These are phyloP conservation scores for Kradibia gibbosae DNA, from an alignment of 1,140 invertebrate species.

Conservation along the genomic window DNA sequence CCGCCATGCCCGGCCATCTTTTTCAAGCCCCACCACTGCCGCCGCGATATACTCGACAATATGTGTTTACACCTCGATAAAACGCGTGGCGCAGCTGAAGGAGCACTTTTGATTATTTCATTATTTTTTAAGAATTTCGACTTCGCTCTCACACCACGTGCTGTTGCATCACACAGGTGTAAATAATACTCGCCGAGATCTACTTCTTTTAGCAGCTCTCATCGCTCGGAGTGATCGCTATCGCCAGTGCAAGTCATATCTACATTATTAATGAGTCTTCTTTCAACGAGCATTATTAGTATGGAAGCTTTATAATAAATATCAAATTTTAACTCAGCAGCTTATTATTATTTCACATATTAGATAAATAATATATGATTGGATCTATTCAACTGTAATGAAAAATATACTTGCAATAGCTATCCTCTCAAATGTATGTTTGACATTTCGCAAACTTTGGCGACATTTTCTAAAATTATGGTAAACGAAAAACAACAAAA, in stretches of 20 bases:
- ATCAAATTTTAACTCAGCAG: not conserved
- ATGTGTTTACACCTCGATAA: not conserved
- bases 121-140: constrained; percentile 47
- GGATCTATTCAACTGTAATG: not conserved
- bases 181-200: constrained; percentile 33
- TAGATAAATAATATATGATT: not conserved
- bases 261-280: not conserved
- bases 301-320: not conserved
- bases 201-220: constrained; percentile 15
- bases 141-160: not conserved
- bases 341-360: not conserved
- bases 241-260: not conserved
- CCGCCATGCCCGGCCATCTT: too few species aligned
- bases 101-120: constrained; percentile 40
- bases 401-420: not conserved
- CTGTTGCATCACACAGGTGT: constrained; percentile 25
- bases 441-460: not conserved
- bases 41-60: not conserved
- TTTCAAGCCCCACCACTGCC: not conserved
- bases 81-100: constrained; percentile 31
- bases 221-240: constrained; percentile 1
- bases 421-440: not conserved
- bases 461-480: not conserved
- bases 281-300: not conserved
- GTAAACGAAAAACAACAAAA: not conserved